Conservation (phyloP, 2,888 invertebrate species). For the Agrochola lota region DNA sequence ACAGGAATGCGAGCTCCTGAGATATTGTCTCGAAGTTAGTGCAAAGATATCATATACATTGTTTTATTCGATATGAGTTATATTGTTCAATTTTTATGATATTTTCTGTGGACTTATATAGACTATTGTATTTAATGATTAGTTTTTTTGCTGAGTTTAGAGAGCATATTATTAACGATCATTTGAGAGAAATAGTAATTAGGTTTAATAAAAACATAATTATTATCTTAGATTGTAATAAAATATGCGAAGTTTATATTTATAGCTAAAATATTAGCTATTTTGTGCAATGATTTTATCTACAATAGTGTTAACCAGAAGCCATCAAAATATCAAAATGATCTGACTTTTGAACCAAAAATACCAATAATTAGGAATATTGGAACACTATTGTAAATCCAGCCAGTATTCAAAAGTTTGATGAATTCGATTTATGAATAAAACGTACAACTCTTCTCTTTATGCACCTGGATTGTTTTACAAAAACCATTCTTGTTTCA, state of each 20-base stretch:
- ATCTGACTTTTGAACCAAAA: not conserved
- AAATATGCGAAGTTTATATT: not conserved
- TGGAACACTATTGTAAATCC: conserved; percentile 21
- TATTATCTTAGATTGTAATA: not conserved
- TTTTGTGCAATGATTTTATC: not conserved
- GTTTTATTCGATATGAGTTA: conserved; percentile 57
- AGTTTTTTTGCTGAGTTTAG: not conserved
- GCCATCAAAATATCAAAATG: not conserved
- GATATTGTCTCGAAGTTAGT: conserved; percentile 67
- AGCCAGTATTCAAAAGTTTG: conserved; percentile 50
- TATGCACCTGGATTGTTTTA: not conserved
- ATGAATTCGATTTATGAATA: conserved; percentile 55
- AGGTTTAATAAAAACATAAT: not conserved
- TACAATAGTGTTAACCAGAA: not conserved
- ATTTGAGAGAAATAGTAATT: not conserved
- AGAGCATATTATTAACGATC: not conserved
- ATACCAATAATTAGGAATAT: conserved; percentile 1
- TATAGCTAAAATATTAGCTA: not conserved
- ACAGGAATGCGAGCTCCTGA: conserved; percentile 75
- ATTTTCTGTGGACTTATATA: conserved; percentile 8
- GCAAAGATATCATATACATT: conserved; percentile 64
- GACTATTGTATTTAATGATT: conserved; percentile 3
- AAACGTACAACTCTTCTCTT: conserved; percentile 12
- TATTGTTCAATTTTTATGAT: conserved; percentile 50
- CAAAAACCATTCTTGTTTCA: conserved; percentile 15